These are phyloP conservation scores for Microcebus tavaratra DNA, from an alignment of 2,113 vertebrate species.

Conservation along the genomic window DNA sequence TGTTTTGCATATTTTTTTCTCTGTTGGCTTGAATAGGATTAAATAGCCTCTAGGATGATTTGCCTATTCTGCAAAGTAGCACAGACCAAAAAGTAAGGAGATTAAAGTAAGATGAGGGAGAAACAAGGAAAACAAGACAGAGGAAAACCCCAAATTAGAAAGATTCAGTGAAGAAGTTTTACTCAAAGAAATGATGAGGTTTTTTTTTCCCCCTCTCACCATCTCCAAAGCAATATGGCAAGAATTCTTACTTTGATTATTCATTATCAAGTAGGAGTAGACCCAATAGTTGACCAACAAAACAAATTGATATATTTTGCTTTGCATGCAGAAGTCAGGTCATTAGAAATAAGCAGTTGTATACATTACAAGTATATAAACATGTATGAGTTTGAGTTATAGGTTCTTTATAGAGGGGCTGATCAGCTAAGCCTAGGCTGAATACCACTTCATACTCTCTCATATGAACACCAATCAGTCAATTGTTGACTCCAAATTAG, in stretches of 20 bases:
- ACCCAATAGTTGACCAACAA: neutral
- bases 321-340: neutral
- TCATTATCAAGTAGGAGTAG: neutral
- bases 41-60: neutral
- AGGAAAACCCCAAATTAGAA: neutral
- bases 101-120: neutral
- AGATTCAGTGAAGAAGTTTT: neutral
- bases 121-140: neutral
- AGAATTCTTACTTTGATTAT: constrained; percentile 7
- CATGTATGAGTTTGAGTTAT: neutral
- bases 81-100: neutral
- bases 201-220: neutral
- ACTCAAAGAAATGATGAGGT: neutral
- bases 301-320: neutral
- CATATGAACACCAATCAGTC: no score
- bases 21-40: neutral
- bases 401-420: neutral
- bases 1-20: neutral
- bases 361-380: neutral
- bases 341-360: neutral
- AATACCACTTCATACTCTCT: neutral
- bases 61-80: neutral
- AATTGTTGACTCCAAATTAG: neutral
- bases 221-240: neutral
- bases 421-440: neutral